Base-by-base conservation (phyloP, 2,888 invertebrate species). In the Vannuccia rotundouncinata region DNA sequence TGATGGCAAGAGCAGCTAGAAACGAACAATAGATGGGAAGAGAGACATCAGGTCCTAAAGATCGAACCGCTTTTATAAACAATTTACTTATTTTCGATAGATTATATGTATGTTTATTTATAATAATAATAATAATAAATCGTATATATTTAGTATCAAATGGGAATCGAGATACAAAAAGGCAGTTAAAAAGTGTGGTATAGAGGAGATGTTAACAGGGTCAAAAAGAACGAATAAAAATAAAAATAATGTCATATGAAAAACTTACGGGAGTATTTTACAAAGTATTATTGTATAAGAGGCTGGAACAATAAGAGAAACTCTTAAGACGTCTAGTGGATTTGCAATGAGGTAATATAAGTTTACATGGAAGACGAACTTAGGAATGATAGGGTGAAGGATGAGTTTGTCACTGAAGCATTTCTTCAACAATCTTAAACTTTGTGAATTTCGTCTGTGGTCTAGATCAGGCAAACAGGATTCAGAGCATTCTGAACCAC, bases 141-240 rank as follows among this genome's bases (percentile, higher is more conserved):
- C 10, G 66, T 66, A 66, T 66, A 66, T 66, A 66, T 66, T 66
- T 66, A 27, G 25, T 66, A 66, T 66, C 66, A 66, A 66, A 22
- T 66, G 66, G 10, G 66, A 66, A 66, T 66, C 66, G 66, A 66
- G 66, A 66, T 66, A 66, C 66, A 66, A 66, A 66, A 66, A 66
- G 25, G 66, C 66, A 66, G 66, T 66, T n/a, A 66, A n/a, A 66
- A 66, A 66, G 66, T 22, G 66, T 22, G 66, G 22, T 22, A n/a
- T 66, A 66, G 66, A n/a, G n/a, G n/a, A n/a, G n/a, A n/a, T n/a
- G n/a, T n/a, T n/a, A n/a, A n/a, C n/a, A n/a, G n/a, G n/a, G n/a
- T n/a, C n/a, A n/a, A n/a, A n/a, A n/a, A n/a, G n/a, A n/a, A n/a
- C n/a, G n/a, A n/a, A n/a, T n/a, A n/a, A n/a, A n/a, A n/a, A n/a